A percentile compares a stretch with the other conserved stretches of the same genome.
phyloP scores from a whole-genome alignment of 2,888 invertebrate species.

The Loripinus fragilis region DNA sequence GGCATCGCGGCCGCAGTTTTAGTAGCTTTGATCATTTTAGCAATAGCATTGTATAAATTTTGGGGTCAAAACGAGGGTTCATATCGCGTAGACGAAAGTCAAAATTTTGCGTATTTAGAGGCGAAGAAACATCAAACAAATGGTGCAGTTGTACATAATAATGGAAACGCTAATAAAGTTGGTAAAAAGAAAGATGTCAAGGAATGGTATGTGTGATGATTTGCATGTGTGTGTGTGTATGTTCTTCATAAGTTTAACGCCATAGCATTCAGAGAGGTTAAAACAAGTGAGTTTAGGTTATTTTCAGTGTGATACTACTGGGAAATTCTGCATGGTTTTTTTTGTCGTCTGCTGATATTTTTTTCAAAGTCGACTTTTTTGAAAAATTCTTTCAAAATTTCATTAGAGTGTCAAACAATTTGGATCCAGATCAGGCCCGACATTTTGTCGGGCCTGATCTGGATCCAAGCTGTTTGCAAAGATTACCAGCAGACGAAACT shows the following conservation, averaged over 20 bases:
- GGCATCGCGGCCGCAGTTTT: constrained; percentile 96
- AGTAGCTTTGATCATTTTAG: constrained; percentile 92
- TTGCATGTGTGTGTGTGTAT: neutral
- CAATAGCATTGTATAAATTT: constrained; percentile 86
- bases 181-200: constrained; percentile 80
- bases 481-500: too few species aligned
- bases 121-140: constrained; percentile 77
- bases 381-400: too few species aligned
- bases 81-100: constrained; percentile 95
- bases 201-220: constrained; percentile 80
- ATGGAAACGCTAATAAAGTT: constrained; percentile 70
- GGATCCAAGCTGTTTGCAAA: too few species aligned
- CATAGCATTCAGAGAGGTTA: too few species aligned
- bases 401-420: too few species aligned
- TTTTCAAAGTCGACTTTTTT: too few species aligned
- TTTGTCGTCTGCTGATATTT: too few species aligned
- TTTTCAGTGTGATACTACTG: too few species aligned
- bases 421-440: too few species aligned
- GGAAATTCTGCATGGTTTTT: too few species aligned
- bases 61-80: constrained; percentile 90
- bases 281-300: too few species aligned
- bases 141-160: constrained; percentile 70
- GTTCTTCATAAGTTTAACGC: neutral
- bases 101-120: constrained; percentile 85
- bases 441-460: too few species aligned